Percentiles rank a stretch among this genome's conserved stretches.
Conservation (phyloP, 2,888 invertebrate genomes). For the Melipona beecheii region DNA sequence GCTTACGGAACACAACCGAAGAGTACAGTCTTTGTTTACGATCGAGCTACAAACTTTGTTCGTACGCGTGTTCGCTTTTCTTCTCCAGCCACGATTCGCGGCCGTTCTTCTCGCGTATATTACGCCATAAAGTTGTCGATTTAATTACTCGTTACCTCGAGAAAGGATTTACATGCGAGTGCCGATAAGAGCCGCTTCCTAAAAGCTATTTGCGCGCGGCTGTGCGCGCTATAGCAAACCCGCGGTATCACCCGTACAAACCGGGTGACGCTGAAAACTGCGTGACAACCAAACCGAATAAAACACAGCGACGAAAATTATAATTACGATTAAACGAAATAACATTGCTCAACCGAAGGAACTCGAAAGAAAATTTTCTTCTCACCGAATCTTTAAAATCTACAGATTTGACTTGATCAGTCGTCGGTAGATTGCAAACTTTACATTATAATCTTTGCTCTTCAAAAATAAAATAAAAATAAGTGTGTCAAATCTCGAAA, state of each 20-base stretch:
- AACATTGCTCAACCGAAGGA: too few relatives aligned
- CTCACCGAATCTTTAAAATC: too few relatives aligned
- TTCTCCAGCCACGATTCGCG: background rate
- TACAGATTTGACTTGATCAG: too few relatives aligned
- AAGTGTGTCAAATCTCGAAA: too few relatives aligned
- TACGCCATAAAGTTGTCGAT: conserved; percentile 22
- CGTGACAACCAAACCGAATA: conserved; percentile 26
- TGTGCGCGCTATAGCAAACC: background rate
- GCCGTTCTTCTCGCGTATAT: background rate
- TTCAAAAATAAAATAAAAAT: too few relatives aligned
- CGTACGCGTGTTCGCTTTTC: background rate
- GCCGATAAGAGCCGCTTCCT: conserved; percentile 38
- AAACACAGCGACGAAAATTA: background rate
- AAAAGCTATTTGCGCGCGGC: conserved; percentile 37
- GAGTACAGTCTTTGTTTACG: background rate
- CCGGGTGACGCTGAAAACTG: conserved; percentile 31
- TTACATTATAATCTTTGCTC: too few relatives aligned
- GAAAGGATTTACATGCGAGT: conserved; percentile 38
- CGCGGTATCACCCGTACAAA: conserved; percentile 2
- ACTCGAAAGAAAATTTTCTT: too few relatives aligned
- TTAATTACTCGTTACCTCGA: conserved; percentile 47
- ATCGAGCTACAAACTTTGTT: background rate
- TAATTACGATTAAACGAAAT: too few relatives aligned
- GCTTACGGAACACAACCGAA: background rate
- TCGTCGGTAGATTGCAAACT: too few relatives aligned